Conservation (phyloP, 2,888 invertebrate species). For the Cheilosia impressa region DNA sequence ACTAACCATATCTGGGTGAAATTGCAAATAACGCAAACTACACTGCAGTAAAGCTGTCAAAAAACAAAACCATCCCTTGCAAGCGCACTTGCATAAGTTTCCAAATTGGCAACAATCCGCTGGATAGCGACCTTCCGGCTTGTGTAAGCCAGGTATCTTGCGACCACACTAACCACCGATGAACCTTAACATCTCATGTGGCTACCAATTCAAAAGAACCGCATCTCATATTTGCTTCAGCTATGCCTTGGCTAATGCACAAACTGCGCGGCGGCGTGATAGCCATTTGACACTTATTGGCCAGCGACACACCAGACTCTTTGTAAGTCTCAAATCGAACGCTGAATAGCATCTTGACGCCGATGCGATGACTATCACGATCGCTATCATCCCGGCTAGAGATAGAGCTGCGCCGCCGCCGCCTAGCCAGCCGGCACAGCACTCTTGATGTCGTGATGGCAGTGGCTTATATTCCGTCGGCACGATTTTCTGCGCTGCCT, state of each 20-base stretch:
- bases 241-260: background rate
- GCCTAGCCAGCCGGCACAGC: conserved; percentile 1
- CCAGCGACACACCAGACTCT: conserved; percentile 17
- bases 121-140: too few relatives aligned
- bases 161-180: background rate
- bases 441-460: conserved; percentile 69
- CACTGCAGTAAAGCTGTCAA: too few relatives aligned
- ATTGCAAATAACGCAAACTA: too few relatives aligned
- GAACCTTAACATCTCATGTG: conserved; percentile 44
- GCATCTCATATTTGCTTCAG: conserved; percentile 20
- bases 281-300: conserved; percentile 63
- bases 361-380: conserved; percentile 67
- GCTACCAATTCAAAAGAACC: conserved; percentile 34
- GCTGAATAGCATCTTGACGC: conserved; percentile 42
- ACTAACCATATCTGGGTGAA: too few relatives aligned
- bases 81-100: too few relatives aligned
- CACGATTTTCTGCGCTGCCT: conserved; percentile 60
- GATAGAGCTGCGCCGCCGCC: background rate
- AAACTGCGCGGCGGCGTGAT: conserved; percentile 43
- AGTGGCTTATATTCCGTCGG: conserved; percentile 72
- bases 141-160: background rate
- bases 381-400: conserved; percentile 60
- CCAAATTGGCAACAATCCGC: too few relatives aligned
- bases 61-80: too few relatives aligned
- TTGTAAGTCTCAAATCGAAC: conserved; percentile 47